These are phyloP conservation scores for Drosophila atripex DNA, from an alignment of 2,888 invertebrate species.

Conservation along the genomic window DNA sequence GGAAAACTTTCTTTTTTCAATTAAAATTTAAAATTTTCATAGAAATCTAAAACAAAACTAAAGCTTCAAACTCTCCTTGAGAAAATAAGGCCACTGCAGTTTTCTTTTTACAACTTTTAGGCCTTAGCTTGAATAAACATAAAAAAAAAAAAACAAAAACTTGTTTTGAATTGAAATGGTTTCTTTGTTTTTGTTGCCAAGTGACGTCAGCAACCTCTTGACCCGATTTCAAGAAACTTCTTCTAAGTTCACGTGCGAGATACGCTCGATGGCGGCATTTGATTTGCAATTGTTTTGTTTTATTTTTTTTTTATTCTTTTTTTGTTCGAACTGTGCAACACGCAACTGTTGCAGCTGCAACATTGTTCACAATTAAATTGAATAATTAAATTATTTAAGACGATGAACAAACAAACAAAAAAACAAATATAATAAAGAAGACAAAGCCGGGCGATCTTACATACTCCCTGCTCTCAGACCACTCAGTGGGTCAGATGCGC, in stretches of 20 bases:
- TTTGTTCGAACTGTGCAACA: background rate
- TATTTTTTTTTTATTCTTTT: background rate
- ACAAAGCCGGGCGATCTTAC: conserved; percentile 27
- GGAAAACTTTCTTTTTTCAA: no score
- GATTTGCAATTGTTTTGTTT: conserved; percentile 17
- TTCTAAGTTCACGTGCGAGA: conserved; percentile 58
- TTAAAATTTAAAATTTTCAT: no score
- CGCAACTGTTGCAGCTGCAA: conserved; percentile 46
- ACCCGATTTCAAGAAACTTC: conserved; percentile 42
- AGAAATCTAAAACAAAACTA: no score
- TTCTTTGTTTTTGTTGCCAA: background rate
- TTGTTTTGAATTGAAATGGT: background rate
- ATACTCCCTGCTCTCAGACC: conserved; percentile 21
- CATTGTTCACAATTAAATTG: conserved; percentile 47
- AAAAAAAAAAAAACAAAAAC: background rate
- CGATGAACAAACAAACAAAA: background rate
- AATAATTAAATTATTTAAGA: conserved; percentile 38
- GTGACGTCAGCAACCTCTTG: conserved; percentile 35
- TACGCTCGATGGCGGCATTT: conserved; percentile 49
- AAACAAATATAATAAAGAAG: background rate
- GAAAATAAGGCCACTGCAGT: no score
- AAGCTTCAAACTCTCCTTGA: no score
- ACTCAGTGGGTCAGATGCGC: conserved; percentile 4
- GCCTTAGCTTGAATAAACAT: background rate
- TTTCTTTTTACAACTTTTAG: background rate